Conservation (phyloP, 2,113 vertebrate genomes). For the Plestiodon gilberti region DNA sequence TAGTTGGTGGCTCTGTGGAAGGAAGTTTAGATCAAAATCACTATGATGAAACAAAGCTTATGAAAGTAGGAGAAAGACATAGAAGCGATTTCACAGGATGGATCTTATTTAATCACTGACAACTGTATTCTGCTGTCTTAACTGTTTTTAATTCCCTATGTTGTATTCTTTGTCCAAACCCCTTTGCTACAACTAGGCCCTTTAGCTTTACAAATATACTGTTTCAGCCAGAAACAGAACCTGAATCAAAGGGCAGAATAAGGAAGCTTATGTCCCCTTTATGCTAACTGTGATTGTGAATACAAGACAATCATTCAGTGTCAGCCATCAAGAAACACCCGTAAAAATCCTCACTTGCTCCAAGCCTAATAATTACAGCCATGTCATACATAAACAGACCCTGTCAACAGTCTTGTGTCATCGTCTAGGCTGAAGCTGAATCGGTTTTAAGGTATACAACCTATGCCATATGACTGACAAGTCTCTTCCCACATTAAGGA, state of each 20-base stretch:
- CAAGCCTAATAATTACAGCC: background rate
- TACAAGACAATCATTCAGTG: background rate
- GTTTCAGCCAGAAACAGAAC: background rate
- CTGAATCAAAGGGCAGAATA: background rate
- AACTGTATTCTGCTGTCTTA: background rate
- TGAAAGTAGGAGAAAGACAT: constrained; percentile 71
- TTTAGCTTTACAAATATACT: background rate
- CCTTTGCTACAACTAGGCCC: background rate
- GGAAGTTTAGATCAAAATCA: constrained; percentile 80
- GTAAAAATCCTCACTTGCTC: background rate
- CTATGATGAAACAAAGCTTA: constrained; percentile 67
- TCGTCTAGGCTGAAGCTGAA: too few species aligned
- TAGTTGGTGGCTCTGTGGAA: constrained; percentile 80
- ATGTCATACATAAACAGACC: background rate
- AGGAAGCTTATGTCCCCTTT: background rate
- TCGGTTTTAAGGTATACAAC: background rate
- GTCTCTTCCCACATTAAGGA: background rate
- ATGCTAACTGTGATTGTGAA: background rate
- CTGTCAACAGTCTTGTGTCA: background rate
- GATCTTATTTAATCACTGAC: background rate
- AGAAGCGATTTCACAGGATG: background rate
- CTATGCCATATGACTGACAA: background rate
- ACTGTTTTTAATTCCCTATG: background rate
- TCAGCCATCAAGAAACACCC: background rate
- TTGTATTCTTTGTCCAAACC: background rate